These are phyloP conservation scores for Ectropis grisescens DNA, from an alignment of 1,140 invertebrate genomes.

Conservation along the genomic window DNA sequence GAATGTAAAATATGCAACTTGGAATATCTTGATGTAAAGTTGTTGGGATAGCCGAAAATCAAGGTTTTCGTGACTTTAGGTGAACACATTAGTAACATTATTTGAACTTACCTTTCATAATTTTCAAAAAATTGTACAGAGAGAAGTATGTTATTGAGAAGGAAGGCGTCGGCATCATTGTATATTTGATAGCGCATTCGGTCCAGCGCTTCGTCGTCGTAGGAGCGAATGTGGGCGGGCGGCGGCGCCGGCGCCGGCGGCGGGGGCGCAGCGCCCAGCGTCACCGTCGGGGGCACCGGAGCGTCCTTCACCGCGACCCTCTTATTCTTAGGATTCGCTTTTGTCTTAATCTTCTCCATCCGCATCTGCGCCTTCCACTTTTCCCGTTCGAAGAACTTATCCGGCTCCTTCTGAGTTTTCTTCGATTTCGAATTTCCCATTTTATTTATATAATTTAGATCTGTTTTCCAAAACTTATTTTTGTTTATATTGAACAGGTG, in stretches of 20 bases:
- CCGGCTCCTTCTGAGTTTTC: slow-evolving; percentile 46
- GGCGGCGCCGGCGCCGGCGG: slow-evolving; percentile 13
- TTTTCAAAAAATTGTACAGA: slow-evolving; percentile 84
- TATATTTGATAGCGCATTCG: slow-evolving; percentile 73
- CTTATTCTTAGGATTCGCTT: slow-evolving; percentile 26
- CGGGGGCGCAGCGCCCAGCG: slow-evolving; percentile 1
- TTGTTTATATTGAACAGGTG: no score
- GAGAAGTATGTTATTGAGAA: slow-evolving; percentile 83
- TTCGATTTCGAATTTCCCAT: slow-evolving; percentile 67
- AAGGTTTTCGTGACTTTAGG: no score
- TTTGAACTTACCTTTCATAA: slow-evolving; percentile 75
- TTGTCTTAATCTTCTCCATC: slow-evolving; percentile 43
- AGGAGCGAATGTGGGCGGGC: slow-evolving; percentile 37
- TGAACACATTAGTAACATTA: no score
- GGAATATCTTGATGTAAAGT: no score
- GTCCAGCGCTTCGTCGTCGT: slow-evolving; percentile 61
- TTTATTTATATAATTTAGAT: background rate
- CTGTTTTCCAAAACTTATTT: no score
- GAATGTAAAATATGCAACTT: no score
- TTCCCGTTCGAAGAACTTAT: slow-evolving; percentile 54
- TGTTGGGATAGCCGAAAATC: no score
- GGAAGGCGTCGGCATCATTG: slow-evolving; percentile 75
- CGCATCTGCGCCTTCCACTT: slow-evolving; percentile 47
- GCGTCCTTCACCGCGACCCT: slow-evolving; percentile 26
- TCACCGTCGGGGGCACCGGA: slow-evolving; percentile 16